These are phyloP conservation scores for Neolamprologus modestus DNA, from an alignment of 2,113 vertebrate genomes.

Conservation along the genomic window DNA sequence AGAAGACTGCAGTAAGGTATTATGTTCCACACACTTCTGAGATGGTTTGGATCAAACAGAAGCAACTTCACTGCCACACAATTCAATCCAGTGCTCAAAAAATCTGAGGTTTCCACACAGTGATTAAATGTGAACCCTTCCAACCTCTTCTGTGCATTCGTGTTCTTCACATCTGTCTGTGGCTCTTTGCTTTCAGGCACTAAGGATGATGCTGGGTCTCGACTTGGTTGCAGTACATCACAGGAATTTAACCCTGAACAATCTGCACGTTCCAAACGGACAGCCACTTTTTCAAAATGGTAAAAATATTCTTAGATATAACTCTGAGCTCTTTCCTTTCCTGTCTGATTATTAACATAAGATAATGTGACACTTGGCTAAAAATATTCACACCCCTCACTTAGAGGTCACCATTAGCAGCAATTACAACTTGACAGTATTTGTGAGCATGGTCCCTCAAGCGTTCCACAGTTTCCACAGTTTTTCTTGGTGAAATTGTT, in stretches of 20 bases:
- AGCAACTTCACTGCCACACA: not conserved
- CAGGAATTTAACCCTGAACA: constrained; percentile 73
- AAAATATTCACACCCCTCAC: not conserved
- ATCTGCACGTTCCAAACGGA: constrained; percentile 47
- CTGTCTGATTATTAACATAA: not conserved
- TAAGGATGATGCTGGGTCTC: constrained; percentile 76
- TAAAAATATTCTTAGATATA: constrained; percentile 20
- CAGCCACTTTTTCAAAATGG: constrained; percentile 74
- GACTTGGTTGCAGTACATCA: constrained; percentile 67
- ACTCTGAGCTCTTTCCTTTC: not conserved
- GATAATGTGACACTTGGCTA: rapidly evolving
- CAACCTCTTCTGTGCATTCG: not conserved
- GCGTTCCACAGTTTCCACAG: rapidly evolving
- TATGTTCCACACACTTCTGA: not conserved
- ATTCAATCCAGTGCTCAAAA: rapidly evolving
- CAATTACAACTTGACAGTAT: not conserved
- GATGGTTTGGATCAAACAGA: not conserved
- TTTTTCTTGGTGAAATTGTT: not conserved
- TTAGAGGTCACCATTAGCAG: not conserved
- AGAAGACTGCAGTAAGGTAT: constrained; percentile 72
- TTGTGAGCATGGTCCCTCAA: not conserved
- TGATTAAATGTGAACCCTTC: not conserved
- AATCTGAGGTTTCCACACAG: not conserved
- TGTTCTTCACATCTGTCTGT: not conserved
- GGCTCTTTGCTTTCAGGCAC: constrained; percentile 38